These are phyloP conservation scores for Drosophila novamexicana DNA, from an alignment of 1,140 invertebrate species.

Conservation along the genomic window DNA sequence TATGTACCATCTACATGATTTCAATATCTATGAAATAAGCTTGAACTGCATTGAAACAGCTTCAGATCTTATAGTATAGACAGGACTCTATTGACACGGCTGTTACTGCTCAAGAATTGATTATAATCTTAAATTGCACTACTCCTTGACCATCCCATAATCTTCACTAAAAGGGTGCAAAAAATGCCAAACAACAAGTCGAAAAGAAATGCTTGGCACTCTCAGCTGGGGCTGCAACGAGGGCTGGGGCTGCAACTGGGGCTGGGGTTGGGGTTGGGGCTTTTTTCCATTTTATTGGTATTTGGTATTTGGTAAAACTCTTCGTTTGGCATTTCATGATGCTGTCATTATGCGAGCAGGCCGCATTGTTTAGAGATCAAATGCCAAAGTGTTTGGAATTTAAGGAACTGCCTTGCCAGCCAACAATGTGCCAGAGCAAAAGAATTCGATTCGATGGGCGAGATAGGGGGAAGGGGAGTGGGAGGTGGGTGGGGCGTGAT, in stretches of 20 bases:
- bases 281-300: slow-evolving; percentile 25
- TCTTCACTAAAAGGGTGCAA: neutral
- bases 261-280: neutral
- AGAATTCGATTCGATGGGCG: slow-evolving; percentile 30
- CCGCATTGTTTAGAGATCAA: slow-evolving; percentile 74
- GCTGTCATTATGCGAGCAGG: slow-evolving; percentile 69
- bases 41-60: no score
- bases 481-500: neutral
- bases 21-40: no score
- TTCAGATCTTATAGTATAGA: no score
- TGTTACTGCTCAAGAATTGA: no score
- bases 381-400: slow-evolving; percentile 80
- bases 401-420: slow-evolving; percentile 38
- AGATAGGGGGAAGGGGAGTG: neutral
- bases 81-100: no score
- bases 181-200: slow-evolving; percentile 24
- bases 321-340: slow-evolving; percentile 62
- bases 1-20: no score
- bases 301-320: slow-evolving; percentile 75
- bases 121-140: no score
- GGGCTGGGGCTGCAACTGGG: neutral
- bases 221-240: neutral
- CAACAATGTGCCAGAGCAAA: slow-evolving; percentile 24
- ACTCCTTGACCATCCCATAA: no score
- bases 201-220: neutral